phyloP scores from a whole-genome alignment of 2,797 vertebrate species.

The Sus cebifrons region DNA sequence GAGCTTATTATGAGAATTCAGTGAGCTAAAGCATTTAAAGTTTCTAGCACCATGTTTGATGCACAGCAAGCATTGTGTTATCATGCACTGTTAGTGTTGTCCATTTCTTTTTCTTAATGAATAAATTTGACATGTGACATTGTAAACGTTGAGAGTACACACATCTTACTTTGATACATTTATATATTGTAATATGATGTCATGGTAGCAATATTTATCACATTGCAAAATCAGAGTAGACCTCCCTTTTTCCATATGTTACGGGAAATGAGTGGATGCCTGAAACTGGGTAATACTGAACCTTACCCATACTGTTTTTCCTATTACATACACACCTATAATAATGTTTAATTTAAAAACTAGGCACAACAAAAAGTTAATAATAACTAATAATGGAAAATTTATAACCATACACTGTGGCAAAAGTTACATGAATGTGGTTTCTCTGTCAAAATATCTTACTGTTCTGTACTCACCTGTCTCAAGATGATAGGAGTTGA shows the following conservation, averaged over 20 bases:
- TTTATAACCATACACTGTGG: not conserved
- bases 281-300: not conserved
- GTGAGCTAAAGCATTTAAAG: not conserved
- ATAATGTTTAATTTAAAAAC: not conserved
- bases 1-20: not conserved
- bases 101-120: not conserved
- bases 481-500: not conserved
- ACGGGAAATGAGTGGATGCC: not conserved
- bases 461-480: not conserved
- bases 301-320: fast-evolving
- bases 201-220: not conserved
- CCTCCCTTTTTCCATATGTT: not conserved
- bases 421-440: not conserved
- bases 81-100: not conserved
- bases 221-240: not conserved
- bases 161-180: not conserved
- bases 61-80: not conserved
- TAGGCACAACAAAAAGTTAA: not conserved
- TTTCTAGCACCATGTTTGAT: not conserved
- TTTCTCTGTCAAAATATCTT: not conserved
- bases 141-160: not conserved
- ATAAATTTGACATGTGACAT: not conserved
- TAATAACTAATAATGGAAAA: not conserved
- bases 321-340: not conserved
- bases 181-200: not conserved